Base-by-base conservation (phyloP, 2,113 vertebrate genomes). In the Antigone vipio region DNA sequence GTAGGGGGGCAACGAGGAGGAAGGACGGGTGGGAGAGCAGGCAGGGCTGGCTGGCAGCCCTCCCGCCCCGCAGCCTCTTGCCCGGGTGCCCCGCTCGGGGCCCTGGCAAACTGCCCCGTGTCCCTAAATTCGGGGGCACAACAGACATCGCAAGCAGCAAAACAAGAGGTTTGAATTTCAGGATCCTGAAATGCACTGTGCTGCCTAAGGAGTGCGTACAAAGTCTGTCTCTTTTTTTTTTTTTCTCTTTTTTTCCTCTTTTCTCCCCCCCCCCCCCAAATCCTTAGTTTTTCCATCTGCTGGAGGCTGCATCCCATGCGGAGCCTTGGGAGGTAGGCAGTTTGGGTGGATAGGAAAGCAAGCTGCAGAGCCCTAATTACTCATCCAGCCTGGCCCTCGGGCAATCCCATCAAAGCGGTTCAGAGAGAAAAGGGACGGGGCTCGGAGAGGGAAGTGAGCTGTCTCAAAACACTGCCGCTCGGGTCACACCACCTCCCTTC, bases 301-400 rank as follows among this genome's bases (percentile, higher is more conserved):
- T 66, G 23, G 55, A 64, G 66, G 78, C 75, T 13, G 79, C 71
- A 40, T 77, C 88, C 82, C 79, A 92, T 79, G 88, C 75, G 2
- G 49, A 96, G 93, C 96, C 81, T 32, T 60, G 94, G 93, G 93
- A 95, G 81, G 94, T 56, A 90, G 38, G 90, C 93, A 91, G 13
- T 95, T 92, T 77, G 95, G 93, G 92, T 67, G 91, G 91, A 64
- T 81, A 93, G 82, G 45, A 64, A 60, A 85, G 82, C 84, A 50
- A 95, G 59, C 79, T 78, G 73, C 83, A 68, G 83, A 92, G 81
- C 58, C 34, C 45, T 81, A 40, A 85, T 95, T 94, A 90, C 69
- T 92, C 88, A 92, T 87, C 71, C 88, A 76, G 86, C 44, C 89
- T 56, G 77, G 84, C 94, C 93, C 96, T 79, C 56, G 7, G 78